Conservation (phyloP, 2,888 invertebrate genomes). For the Himalopsyche tibetana region DNA sequence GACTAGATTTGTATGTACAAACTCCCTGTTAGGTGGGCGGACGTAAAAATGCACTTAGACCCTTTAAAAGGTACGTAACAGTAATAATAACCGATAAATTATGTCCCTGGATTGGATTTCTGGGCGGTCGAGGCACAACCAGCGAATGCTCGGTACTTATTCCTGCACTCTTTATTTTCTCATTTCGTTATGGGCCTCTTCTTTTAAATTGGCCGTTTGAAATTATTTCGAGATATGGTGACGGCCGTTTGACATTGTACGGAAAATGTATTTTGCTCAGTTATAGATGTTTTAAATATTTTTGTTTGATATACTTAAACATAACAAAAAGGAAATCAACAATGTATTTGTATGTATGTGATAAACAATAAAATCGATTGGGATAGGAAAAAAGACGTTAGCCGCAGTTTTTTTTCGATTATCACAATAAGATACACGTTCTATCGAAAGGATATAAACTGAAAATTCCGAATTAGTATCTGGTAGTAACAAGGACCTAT, state of each 20-base stretch:
- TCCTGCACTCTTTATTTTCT: conserved; percentile 32
- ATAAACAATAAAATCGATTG: too few species aligned
- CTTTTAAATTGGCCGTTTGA: background rate
- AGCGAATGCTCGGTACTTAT: conserved; percentile 1
- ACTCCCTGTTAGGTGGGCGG: conserved; percentile 36
- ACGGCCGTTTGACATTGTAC: background rate
- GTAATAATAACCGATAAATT: conserved; percentile 38
- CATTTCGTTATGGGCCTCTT: conserved; percentile 18
- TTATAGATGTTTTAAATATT: too few species aligned
- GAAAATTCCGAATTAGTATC: too few species aligned
- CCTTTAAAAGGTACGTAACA: conserved; percentile 10
- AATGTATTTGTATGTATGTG: too few species aligned
- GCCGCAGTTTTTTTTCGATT: too few species aligned
- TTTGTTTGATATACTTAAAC: too few species aligned
- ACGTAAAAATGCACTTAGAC: conserved; percentile 32
- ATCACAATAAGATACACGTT: too few species aligned
- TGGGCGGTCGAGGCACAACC: conserved; percentile 9
- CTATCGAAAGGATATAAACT: too few species aligned
- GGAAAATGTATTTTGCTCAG: background rate
- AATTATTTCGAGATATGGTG: background rate
- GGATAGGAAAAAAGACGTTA: too few species aligned
- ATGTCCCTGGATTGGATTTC: conserved; percentile 41
- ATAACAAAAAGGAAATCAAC: too few species aligned
- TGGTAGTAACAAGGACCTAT: too few species aligned
- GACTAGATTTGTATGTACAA: background rate